Conservation (phyloP, 2,113 vertebrate species). For the Myrmecophaga tridactyla region DNA sequence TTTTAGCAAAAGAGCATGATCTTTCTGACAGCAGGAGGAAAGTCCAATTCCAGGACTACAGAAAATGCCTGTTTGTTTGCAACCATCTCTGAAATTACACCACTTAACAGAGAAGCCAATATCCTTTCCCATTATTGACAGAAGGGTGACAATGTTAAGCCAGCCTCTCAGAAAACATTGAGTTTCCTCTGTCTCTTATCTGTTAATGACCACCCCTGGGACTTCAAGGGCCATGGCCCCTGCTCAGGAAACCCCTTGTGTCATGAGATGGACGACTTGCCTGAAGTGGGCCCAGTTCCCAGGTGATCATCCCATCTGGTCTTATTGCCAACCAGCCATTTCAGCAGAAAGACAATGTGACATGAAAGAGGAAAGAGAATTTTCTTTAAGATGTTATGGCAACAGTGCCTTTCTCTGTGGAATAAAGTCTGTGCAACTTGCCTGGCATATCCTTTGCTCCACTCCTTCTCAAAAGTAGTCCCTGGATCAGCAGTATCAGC, state of each 20-base stretch:
- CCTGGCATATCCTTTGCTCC: neutral
- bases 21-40: neutral
- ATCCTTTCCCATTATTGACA: neutral
- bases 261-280: neutral
- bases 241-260: neutral
- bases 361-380: neutral
- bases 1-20: neutral
- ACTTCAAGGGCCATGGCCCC: neutral
- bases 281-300: neutral
- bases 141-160: neutral
- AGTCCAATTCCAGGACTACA: neutral
- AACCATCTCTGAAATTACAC: constrained; percentile 5
- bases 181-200: neutral
- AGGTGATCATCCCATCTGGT: neutral
- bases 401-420: neutral
- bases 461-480: neutral
- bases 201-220: neutral
- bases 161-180: neutral
- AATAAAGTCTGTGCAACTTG: neutral
- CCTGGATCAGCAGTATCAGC: neutral
- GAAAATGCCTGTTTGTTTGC: neutral
- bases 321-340: neutral
- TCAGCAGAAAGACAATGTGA: neutral
- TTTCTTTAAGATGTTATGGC: neutral
- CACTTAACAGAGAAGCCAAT: neutral